Evolutionary conservation across 2,113 vertebrate genomes (phyloP).

Genomic region (Thymallus thymallus): DNA sequence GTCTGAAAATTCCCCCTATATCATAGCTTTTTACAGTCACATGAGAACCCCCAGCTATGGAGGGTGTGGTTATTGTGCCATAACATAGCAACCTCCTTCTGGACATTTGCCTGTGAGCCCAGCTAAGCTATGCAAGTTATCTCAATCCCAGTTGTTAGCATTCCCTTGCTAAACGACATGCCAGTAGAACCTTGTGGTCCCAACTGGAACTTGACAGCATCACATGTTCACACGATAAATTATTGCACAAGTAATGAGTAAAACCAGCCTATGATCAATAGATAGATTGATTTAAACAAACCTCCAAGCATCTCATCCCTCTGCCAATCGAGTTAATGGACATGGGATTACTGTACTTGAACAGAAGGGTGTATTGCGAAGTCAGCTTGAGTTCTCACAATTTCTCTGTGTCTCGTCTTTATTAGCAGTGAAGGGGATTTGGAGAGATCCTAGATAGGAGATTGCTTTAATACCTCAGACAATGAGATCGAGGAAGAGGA

Average conservation of each 20-base stretch:
- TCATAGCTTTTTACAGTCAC: too few species aligned
- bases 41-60: too few species aligned
- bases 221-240: neutral
- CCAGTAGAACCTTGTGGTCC: constrained; percentile 18
- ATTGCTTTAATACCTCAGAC: constrained; percentile 39
- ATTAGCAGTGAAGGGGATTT: constrained; percentile 46
- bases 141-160: constrained; percentile 52
- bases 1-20: too few species aligned
- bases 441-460: constrained; percentile 31
- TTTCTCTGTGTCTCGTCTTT: constrained; percentile 45
- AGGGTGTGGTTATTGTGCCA: too few species aligned
- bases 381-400: constrained; percentile 50
- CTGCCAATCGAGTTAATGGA: constrained; percentile 47
- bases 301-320: constrained; percentile 19
- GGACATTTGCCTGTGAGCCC: constrained; percentile 57
- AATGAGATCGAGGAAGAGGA: constrained; percentile 1
- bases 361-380: constrained; percentile 35
- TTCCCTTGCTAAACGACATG: constrained; percentile 48
- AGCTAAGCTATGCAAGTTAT: constrained; percentile 49
- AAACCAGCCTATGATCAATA: too few species aligned
- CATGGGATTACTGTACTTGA: constrained; percentile 45
- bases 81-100: too few species aligned
- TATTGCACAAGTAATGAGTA: too few species aligned
- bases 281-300: neutral
- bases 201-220: constrained; percentile 2